Percentiles rank a stretch among this genome's conserved stretches.
Evolutionary conservation across 2,797 vertebrate genomes (phyloP).

Genomic region (Hemitrygon akajei): DNA sequence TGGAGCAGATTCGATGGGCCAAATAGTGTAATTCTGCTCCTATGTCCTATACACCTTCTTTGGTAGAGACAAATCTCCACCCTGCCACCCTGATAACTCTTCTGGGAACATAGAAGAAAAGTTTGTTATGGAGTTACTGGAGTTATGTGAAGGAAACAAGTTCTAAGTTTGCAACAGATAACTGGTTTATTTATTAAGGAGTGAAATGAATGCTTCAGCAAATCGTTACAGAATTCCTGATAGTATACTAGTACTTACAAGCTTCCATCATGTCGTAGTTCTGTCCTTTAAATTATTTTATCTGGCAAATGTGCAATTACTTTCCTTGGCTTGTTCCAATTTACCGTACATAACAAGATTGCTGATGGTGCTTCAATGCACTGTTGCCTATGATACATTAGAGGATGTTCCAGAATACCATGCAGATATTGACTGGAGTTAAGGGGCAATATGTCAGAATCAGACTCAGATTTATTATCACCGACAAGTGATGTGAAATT

Average conservation of each 20-base stretch:
- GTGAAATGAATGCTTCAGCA: background rate
- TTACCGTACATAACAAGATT: background rate
- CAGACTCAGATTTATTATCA: too few relatives aligned
- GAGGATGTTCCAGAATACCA: background rate
- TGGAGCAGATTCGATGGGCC: too few relatives aligned
- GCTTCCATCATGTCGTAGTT: background rate
- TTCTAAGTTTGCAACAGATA: background rate
- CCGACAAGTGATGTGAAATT: too few relatives aligned
- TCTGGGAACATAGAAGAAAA: background rate
- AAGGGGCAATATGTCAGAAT: background rate
- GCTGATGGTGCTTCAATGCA: background rate
- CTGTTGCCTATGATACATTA: background rate
- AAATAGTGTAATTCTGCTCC: too few relatives aligned
- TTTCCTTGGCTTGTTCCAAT: background rate
- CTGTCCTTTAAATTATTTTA: background rate
- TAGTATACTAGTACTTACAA: background rate
- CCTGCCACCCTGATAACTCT: background rate
- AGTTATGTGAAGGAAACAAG: background rate
- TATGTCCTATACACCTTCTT: too few relatives aligned
- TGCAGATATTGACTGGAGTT: background rate
- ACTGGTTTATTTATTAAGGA: slow-evolving; percentile 10
- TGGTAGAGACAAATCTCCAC: too few relatives aligned
- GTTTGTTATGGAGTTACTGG: background rate
- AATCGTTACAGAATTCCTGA: background rate
- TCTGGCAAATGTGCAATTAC: background rate